Percentiles rank a stretch among this genome's conserved stretches.
These are phyloP conservation scores for Cheirogaleus major DNA, from an alignment of 2,797 vertebrate genomes.

Conservation along the genomic window DNA sequence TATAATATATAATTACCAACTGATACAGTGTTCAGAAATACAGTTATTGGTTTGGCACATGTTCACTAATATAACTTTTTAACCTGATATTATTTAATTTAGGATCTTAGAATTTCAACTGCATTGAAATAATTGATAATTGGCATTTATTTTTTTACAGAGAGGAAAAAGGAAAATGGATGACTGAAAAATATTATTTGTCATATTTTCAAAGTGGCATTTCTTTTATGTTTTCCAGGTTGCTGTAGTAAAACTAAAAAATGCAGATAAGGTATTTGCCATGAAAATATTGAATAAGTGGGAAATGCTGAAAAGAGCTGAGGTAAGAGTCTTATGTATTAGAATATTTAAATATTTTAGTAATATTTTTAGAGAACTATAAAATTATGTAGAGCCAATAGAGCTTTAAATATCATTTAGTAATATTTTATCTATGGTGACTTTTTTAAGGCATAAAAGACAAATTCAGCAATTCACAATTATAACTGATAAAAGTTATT, in stretches of 20 bases:
- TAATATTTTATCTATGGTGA: not conserved
- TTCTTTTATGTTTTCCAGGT: conserved; percentile 88
- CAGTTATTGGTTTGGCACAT: not conserved
- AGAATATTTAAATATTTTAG: not conserved
- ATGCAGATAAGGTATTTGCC: conserved; percentile 98
- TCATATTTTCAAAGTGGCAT: conserved; percentile 46
- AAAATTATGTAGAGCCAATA: not conserved
- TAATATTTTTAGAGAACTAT: not conserved
- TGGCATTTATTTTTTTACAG: conserved; percentile 72
- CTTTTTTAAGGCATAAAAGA: not conserved
- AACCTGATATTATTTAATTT: conserved; percentile 63
- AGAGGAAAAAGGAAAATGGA: conserved; percentile 73
- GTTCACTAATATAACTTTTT: conserved; percentile 62
- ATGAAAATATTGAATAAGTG: conserved; percentile 99
- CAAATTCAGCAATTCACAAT: not conserved
- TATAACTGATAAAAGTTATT: not conserved
- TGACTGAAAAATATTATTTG: conserved; percentile 47
- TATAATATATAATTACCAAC: not conserved
- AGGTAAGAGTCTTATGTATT: conserved; percentile 88
- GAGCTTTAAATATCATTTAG: conserved; percentile 11
- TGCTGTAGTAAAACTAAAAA: conserved; percentile 98
- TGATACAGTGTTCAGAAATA: not conserved
- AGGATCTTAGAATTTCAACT: conserved; percentile 67
- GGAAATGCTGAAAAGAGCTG: conserved; percentile 99
- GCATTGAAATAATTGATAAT: conserved; percentile 67